A percentile compares a stretch with the other conserved stretches of the same genome.
Conservation (phyloP, 2,113 vertebrate genomes). For the Cheirogaleus medius region DNA sequence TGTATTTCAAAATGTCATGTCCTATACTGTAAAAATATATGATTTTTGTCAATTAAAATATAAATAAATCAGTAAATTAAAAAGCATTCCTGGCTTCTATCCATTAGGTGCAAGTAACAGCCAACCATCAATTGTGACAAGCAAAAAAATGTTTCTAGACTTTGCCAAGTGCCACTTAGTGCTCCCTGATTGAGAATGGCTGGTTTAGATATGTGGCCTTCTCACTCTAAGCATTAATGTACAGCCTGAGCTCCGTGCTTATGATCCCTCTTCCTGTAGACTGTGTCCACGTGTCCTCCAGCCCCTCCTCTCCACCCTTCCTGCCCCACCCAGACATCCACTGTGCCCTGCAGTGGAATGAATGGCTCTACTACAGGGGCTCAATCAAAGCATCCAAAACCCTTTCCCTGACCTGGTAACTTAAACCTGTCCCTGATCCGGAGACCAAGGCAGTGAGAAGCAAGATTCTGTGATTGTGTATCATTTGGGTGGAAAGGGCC, state of each 20-base stretch:
- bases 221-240: background rate
- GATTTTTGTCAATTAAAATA: background rate
- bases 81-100: background rate
- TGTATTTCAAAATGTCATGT: background rate
- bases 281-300: background rate
- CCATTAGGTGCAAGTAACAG: background rate
- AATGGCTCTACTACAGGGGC: background rate
- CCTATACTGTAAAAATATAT: background rate
- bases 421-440: constrained; percentile 80
- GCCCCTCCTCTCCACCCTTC: background rate
- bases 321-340: background rate
- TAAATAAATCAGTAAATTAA: background rate
- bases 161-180: background rate
- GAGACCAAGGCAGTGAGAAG: constrained; percentile 85
- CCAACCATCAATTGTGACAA: background rate
- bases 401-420: background rate
- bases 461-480: constrained; percentile 78
- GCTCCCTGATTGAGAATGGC: background rate
- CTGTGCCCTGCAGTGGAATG: background rate
- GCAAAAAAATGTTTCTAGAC: background rate
- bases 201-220: background rate
- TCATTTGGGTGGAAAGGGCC: constrained; percentile 80
- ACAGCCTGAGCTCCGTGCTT: background rate
- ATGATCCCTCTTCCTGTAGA: background rate
- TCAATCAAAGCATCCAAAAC: background rate